A percentile compares a stretch with the other conserved stretches of the same genome.
Conservation (phyloP, 37 sponge, comb jelly and placozoan species). For the Petrosia ficiformis region DNA sequence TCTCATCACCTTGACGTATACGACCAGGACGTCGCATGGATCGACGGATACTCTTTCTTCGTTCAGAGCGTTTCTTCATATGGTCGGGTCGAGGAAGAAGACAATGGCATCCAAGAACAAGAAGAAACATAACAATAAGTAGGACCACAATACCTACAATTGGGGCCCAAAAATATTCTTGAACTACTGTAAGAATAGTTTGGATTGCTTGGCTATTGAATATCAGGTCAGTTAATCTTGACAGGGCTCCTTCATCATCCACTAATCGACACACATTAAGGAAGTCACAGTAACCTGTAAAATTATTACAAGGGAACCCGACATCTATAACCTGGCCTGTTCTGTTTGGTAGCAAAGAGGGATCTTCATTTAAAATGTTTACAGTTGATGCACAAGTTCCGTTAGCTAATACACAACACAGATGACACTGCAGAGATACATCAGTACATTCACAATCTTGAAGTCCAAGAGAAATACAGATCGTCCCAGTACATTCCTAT, state of each 20-base stretch:
- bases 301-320: conserved; percentile 53
- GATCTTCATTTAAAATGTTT: not conserved
- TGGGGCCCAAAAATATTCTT: conserved; percentile 69
- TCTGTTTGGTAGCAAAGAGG: conserved; percentile 6
- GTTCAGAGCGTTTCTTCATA: conserved; percentile 20
- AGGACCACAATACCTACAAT: conserved; percentile 49
- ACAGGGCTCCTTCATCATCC: conserved; percentile 23
- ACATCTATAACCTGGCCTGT: conserved; percentile 17
- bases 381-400: conserved; percentile 31
- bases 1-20: too few species aligned
- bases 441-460: conserved; percentile 47
- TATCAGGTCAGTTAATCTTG: conserved; percentile 13
- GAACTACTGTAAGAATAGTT: conserved; percentile 29
- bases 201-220: not conserved
- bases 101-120: conserved; percentile 61
- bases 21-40: too few species aligned
- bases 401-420: conserved; percentile 43
- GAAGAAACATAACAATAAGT: conserved; percentile 52
- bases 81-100: conserved; percentile 64
- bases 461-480: conserved; percentile 46
- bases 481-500: conserved; percentile 59
- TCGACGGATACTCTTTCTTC: not conserved
- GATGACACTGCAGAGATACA: conserved; percentile 28
- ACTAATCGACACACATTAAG: conserved; percentile 37
- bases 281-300: conserved; percentile 78